These are phyloP conservation scores for Rattus norvegicus DNA, from an alignment of 2,113 vertebrate genomes.

Conservation along the genomic window GRCr8 NC_086033.1:54315501-54316000, in stretches of 20 bases:
- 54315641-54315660: neutral
- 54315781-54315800: neutral
- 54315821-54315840: constrained; percentile 48
- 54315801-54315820: neutral
- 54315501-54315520: neutral
- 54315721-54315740: neutral
- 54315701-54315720: constrained; percentile 4
- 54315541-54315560: neutral
- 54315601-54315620: constrained; percentile 41
- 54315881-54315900: constrained; percentile 57
- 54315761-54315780: constrained; percentile 37
- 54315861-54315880: constrained; percentile 21
- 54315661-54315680: neutral
- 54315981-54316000: constrained; percentile 70
- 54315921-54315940: constrained; percentile 54
- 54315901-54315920: constrained; percentile 47
- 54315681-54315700: neutral
- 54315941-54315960: constrained; percentile 65
- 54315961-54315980: constrained; percentile 63
- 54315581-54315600: neutral
- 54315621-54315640: constrained; percentile 14
- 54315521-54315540: neutral
- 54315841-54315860: constrained; percentile 38
- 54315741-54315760: constrained; percentile 8
- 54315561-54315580: neutral